phyloP scores from a whole-genome alignment of 2,888 invertebrate species.

The Coremacera marginata region DNA sequence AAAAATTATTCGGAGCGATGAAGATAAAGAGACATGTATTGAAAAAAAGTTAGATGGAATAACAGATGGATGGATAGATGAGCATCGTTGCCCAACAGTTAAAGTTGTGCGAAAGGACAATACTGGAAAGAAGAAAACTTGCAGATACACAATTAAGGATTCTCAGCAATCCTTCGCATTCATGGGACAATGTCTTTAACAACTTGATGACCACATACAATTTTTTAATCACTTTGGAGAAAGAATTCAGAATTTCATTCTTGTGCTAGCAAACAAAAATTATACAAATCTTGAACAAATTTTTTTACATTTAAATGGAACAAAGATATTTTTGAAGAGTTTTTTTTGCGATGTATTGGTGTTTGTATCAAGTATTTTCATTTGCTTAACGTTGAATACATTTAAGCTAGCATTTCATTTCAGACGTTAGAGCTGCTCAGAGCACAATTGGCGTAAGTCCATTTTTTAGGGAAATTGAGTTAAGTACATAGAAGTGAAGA shows the following conservation, averaged over 20 bases:
- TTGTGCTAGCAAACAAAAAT: slow-evolving; percentile 5
- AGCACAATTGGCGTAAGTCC: too few species aligned
- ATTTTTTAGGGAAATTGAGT: too few species aligned
- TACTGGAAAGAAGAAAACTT: neutral
- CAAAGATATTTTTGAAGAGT: slow-evolving; percentile 8
- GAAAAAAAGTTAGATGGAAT: too few species aligned
- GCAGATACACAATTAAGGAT: slow-evolving; percentile 37
- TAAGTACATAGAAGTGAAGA: too few species aligned
- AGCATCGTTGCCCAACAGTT: too few species aligned
- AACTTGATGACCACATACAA: slow-evolving; percentile 34
- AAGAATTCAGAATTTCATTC: slow-evolving; percentile 31
- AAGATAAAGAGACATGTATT: too few species aligned
- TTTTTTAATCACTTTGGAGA: slow-evolving; percentile 22
- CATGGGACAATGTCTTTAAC: slow-evolving; percentile 33
- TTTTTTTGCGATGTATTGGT: slow-evolving; percentile 16
- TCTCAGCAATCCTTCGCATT: slow-evolving; percentile 37
- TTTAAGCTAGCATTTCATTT: too few species aligned
- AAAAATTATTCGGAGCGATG: too few species aligned
- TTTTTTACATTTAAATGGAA: slow-evolving; percentile 11
- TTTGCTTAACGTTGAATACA: slow-evolving; percentile 19
- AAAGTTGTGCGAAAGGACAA: too few species aligned
- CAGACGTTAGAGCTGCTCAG: too few species aligned
- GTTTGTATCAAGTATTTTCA: slow-evolving; percentile 15
- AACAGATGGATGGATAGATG: too few species aligned
- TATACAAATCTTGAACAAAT: slow-evolving; percentile 6